A percentile compares a stretch with the other conserved stretches of the same genome.
These are phyloP conservation scores for Cyprinodon variegatus DNA, from an alignment of 2,113 vertebrate genomes.

Conservation along the genomic window DNA sequence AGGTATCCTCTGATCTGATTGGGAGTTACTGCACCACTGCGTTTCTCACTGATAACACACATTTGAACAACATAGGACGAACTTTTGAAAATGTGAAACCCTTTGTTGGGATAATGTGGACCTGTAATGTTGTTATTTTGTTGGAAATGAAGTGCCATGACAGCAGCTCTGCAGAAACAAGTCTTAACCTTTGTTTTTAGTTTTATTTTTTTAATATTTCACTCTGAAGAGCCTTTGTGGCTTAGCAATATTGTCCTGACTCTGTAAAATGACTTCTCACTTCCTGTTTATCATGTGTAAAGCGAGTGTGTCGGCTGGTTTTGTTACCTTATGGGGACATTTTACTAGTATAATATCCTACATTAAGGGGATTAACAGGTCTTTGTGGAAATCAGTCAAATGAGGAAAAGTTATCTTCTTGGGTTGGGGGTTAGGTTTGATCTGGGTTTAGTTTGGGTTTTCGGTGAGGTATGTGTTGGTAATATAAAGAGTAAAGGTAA, in stretches of 20 bases:
- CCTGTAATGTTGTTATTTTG: conserved; percentile 24
- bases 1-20: not conserved
- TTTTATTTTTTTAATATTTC: conserved; percentile 57
- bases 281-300: conserved; percentile 29
- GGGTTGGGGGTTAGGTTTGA: too few relatives aligned
- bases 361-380: too few relatives aligned
- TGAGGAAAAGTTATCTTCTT: too few relatives aligned
- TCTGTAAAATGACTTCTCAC: conserved; percentile 57
- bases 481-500: too few relatives aligned
- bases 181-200: conserved; percentile 8
- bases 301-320: conserved; percentile 8
- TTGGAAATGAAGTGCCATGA: conserved; percentile 51
- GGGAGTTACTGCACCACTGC: conserved; percentile 35
- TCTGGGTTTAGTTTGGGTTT: too few relatives aligned
- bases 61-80: conserved; percentile 26
- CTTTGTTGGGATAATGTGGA: conserved; percentile 9
- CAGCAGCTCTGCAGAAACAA: conserved; percentile 48
- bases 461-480: too few relatives aligned
- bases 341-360: too few relatives aligned
- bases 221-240: conserved; percentile 67
- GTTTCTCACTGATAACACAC: conserved; percentile 18
- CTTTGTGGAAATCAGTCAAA: too few relatives aligned
- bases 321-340: too few relatives aligned
- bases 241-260: conserved; percentile 57
- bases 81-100: conserved; percentile 15